Conservation (phyloP, 2,888 invertebrate genomes). For the Amblyteles armatorius region DNA sequence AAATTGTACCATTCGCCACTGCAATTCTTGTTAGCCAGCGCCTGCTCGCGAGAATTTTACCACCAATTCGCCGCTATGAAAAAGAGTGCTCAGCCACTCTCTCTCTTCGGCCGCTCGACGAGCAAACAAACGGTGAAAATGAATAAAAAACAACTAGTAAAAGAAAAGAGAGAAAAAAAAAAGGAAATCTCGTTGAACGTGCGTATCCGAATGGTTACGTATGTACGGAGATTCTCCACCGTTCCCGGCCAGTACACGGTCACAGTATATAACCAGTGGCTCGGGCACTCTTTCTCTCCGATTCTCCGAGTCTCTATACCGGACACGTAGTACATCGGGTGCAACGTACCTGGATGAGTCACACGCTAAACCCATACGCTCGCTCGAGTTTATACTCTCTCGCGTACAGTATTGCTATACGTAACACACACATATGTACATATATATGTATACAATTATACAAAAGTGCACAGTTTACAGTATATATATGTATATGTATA, state of each 20-base stretch:
- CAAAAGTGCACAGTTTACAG: neutral
- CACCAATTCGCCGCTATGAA: conserved; percentile 33
- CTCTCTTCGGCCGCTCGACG: conserved; percentile 18
- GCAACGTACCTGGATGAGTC: conserved; percentile 82
- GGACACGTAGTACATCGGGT: conserved; percentile 76
- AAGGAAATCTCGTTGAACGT: conserved; percentile 47
- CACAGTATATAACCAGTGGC: neutral
- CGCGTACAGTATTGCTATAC: conserved; percentile 50
- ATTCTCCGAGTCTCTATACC: conserved; percentile 67
- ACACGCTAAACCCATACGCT: conserved; percentile 74
- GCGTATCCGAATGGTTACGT: conserved; percentile 26
- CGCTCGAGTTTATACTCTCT: conserved; percentile 60
- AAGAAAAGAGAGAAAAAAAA: conserved; percentile 17
- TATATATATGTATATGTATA: too few species aligned
- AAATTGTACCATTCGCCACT: neutral
- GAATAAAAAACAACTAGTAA: neutral
- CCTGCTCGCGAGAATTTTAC: conserved; percentile 39
- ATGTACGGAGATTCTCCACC: neutral
- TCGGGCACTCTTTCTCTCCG: conserved; percentile 11
- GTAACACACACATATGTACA: neutral
- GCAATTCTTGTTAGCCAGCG: conserved; percentile 45
- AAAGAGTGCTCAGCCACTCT: neutral
- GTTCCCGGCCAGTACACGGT: conserved; percentile 62
- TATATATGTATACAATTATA: neutral
- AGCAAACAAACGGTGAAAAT: neutral